Percentiles rank a stretch among this genome's conserved stretches.
phyloP scores from a whole-genome alignment of 2,888 invertebrate species.

The Patella depressa region DNA sequence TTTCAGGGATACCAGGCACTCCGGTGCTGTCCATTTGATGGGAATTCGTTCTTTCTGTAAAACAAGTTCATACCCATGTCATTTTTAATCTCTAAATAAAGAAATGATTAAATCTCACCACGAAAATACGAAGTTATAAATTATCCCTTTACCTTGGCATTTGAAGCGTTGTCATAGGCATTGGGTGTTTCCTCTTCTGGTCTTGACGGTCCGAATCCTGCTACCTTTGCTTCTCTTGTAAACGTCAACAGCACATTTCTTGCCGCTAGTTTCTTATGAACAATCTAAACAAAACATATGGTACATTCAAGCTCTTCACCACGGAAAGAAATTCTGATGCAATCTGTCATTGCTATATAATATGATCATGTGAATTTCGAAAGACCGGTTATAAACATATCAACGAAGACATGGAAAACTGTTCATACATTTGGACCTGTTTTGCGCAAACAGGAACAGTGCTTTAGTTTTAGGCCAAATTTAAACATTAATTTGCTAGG shows the following conservation, averaged over 20 bases:
- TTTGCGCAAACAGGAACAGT: too few relatives aligned
- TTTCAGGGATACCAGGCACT: slow-evolving; percentile 28
- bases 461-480: too few relatives aligned
- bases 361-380: too few relatives aligned
- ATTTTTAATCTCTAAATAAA: too few relatives aligned
- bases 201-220: slow-evolving; percentile 49
- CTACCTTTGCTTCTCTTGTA: slow-evolving; percentile 39
- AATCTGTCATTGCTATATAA: too few relatives aligned
- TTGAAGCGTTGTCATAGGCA: background rate
- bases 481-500: too few relatives aligned
- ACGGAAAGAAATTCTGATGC: too few relatives aligned
- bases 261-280: slow-evolving; percentile 50
- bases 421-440: too few relatives aligned
- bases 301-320: too few relatives aligned
- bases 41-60: slow-evolving; percentile 30
- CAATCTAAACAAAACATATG: slow-evolving; percentile 34
- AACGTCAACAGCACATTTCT: slow-evolving; percentile 45
- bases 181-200: slow-evolving; percentile 16
- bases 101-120: too few relatives aligned
- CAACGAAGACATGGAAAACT: too few relatives aligned
- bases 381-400: too few relatives aligned
- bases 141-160: slow-evolving; percentile 32
- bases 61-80: background rate
- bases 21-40: slow-evolving; percentile 36
- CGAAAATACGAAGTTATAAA: background rate